Evolutionary conservation across 2,113 vertebrate species (phyloP).

Genomic region (Barnardius zonarius): DNA sequence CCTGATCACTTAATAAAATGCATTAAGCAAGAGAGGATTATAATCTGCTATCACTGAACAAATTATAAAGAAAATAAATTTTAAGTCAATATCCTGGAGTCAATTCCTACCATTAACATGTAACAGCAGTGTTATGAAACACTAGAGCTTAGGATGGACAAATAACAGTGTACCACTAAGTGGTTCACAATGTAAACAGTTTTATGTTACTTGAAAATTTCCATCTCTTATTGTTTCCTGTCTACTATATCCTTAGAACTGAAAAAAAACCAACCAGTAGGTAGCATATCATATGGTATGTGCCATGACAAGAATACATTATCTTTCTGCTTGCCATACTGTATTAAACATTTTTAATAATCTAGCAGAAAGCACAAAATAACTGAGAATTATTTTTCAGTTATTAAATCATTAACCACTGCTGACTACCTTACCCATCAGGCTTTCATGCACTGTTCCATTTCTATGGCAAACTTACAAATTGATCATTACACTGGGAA

Average conservation of each 20-base stretch:
- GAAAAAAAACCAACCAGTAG: background rate
- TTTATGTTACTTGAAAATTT: background rate
- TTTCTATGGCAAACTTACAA: background rate
- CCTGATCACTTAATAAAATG: background rate
- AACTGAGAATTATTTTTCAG: background rate
- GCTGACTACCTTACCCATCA: background rate
- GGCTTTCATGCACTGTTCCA: background rate
- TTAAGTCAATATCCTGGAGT: background rate
- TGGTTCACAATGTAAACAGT: background rate
- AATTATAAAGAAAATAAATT: background rate
- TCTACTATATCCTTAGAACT: background rate
- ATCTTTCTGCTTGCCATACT: background rate
- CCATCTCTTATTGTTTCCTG: background rate
- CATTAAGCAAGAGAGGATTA: background rate
- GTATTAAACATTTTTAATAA: constrained; percentile 30
- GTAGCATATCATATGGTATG: background rate
- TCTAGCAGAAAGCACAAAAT: background rate
- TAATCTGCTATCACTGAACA: background rate
- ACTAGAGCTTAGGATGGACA: background rate
- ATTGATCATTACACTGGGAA: background rate
- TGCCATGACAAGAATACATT: background rate
- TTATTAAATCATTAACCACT: background rate
- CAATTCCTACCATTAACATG: background rate
- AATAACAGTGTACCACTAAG: background rate
- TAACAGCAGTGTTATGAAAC: background rate